Evolutionary conservation across 92 coral and sea anemone species (phyloP), one percentile per base, ranked within the genome.

Genomic region (Actinernus sp.): DNA sequence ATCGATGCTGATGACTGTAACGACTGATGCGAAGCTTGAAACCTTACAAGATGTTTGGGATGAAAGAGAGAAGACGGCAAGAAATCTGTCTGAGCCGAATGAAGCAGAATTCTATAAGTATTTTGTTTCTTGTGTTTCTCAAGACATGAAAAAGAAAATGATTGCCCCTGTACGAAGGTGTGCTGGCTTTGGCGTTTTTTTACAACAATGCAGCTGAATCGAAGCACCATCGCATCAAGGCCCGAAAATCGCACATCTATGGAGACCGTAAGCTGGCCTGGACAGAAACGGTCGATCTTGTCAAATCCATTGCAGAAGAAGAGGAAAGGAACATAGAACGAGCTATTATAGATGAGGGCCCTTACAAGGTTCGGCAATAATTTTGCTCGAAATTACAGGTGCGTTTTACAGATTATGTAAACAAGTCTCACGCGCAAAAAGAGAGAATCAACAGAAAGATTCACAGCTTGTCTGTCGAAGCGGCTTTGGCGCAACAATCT

Each of bases 61-160:
- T 28, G 31, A 18, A 17, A 71, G 74, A 60, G 82, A 74, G 31
- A 51, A 43, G 14, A 54, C 21, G 4, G 18, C 58, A 28, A 63
- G 82, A 14, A 60, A 60, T 6, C 79, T 72, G 8, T 39, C 65
- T 11, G 34, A 53, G n/a, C 26, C 29, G 44, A 30, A 27, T 29
- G 65, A 32, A 28, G 47, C 68, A n/a, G 71, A 68, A 13, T 68
- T 78, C 63, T 52, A 68, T 28, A 4, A 3, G 38, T 81, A 81
- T 50, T 81, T 81, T 34, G 28, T 55, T 1, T 4, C 74, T n/a
- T 34, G 57, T 26, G 62, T 81, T 37, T 49, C 88, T 2, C 39
- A 57, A 44, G 88, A 73, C 71, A 72, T 63, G 87, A 80, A 80
- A 55, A 61, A 38, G 40, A 71, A 72, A 40, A 81, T 81, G 81